Conservation (phyloP, 2,113 vertebrate species). For the Numida meleagris region DNA sequence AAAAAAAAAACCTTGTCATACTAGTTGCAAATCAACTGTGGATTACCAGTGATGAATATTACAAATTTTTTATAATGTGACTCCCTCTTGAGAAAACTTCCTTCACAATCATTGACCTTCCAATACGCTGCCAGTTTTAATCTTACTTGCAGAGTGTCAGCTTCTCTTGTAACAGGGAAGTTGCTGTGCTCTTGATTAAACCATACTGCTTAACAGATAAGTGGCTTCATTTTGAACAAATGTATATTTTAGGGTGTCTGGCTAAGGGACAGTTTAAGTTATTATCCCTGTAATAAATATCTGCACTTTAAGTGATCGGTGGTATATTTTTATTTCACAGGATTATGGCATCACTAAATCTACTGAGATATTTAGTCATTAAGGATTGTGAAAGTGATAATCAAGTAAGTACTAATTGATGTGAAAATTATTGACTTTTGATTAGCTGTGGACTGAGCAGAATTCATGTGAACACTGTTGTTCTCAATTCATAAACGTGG, state of each 20-base stretch:
- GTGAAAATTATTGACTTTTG: background rate
- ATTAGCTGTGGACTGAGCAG: background rate
- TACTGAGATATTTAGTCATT: conserved; percentile 89
- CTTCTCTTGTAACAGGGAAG: accelerated
- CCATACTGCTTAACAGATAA: background rate
- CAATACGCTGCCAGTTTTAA: background rate
- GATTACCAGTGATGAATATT: background rate
- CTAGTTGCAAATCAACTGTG: background rate
- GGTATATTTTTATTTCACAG: conserved; percentile 76
- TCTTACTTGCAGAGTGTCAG: background rate
- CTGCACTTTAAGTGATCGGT: background rate
- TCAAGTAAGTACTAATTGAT: conserved; percentile 81
- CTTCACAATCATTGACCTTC: background rate
- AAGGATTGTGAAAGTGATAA: conserved; percentile 85
- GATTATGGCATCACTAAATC: conserved; percentile 93
- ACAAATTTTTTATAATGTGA: background rate
- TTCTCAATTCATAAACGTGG: background rate
- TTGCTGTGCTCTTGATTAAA: background rate
- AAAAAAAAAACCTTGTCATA: background rate
- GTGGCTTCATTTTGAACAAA: background rate
- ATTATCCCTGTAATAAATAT: background rate
- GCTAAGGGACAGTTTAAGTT: background rate
- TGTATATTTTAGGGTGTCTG: background rate
- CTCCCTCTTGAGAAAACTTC: background rate
- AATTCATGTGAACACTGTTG: background rate